Evolutionary conservation across 2,797 vertebrate genomes (phyloP).

Genomic region (Spinus olivaceus): DNA sequence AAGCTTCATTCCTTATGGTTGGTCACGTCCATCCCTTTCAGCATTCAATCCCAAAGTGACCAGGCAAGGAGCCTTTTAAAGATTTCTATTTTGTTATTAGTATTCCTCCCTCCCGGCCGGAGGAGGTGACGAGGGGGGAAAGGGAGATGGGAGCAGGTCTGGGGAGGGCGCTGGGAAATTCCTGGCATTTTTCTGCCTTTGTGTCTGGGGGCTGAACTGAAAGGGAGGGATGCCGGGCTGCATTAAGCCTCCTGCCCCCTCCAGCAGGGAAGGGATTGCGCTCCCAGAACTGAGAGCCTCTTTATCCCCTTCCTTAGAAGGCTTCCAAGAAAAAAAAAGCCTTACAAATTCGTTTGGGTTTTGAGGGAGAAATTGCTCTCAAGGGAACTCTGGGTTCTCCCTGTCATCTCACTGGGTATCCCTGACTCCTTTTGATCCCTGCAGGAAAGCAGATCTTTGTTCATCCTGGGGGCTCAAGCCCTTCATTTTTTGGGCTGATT

Average conservation of each 20-base stretch:
- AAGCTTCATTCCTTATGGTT: slow-evolving; percentile 19
- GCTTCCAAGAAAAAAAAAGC: not conserved
- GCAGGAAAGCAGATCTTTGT: not conserved
- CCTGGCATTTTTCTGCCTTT: slow-evolving; percentile 77
- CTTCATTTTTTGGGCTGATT: not conserved
- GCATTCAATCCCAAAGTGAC: not conserved
- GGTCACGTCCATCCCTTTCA: not conserved
- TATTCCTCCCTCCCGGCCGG: not conserved
- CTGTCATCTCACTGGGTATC: not conserved
- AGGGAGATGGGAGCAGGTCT: slow-evolving; percentile 37
- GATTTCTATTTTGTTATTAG: not conserved
- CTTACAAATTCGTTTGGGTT: not conserved
- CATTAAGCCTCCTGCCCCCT: slow-evolving; percentile 46
- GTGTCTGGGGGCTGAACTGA: slow-evolving; percentile 71
- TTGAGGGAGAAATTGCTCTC: not conserved
- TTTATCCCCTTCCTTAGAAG: not conserved
- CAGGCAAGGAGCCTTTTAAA: not conserved
- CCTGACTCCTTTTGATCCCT: not conserved
- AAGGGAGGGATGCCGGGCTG: slow-evolving; percentile 49
- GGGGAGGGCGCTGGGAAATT: slow-evolving; percentile 72
- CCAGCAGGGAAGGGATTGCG: slow-evolving; percentile 54
- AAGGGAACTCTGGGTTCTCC: not conserved
- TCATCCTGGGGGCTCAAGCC: not conserved
- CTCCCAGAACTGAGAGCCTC: not conserved
- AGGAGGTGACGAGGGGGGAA: not conserved